Base-by-base conservation (phyloP, 2,113 vertebrate genomes). In the Callaeas wilsoni region DNA sequence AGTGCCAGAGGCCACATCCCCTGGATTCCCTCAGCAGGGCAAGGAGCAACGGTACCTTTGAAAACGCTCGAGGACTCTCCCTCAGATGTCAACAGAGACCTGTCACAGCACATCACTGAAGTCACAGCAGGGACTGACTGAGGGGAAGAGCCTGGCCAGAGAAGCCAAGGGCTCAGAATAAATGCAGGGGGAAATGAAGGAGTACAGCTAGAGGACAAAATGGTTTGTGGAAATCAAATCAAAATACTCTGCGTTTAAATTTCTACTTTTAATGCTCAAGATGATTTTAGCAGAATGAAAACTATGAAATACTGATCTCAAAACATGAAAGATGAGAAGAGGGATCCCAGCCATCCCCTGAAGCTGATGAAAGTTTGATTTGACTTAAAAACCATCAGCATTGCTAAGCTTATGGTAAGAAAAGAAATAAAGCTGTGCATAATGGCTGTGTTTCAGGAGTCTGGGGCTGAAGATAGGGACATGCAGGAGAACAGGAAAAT, bases 231-330 rank as follows among this genome's bases (percentile, higher is more conserved):
- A 92, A 94, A 91, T 87, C 23, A 35, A 89, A 91, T 93, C 78
- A 90, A 88, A 90, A 57, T 81, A 68, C 19, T 87, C 44, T 30
- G 26, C 50, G 7, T 5, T 64, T 87, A 83, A 49, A 83, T 94
- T 60, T 80, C 35, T 76, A 32, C 53, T 60, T 87, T 33, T 37
- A 59, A 62, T 52, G 68, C 50, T 74, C 16, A 19, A 90, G 68
- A 94, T 94, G 76, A 89, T 82, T 96, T 96, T 91, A 96, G 62
- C 87, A 89, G 91, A 83, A 74, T 55, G 62, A 91, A 85, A 85
- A 15, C 27, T 12, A 52, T 75, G 71, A 88, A 94, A 63, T 65
- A n/a, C 42, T 70, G 47, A 77, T 67, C 85, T 85, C 59, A 77
- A 77, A 76, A 85, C 47, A 27, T 80, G 59, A 62, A 94, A 87